phyloP scores from a whole-genome alignment of 2,797 vertebrate genomes.

The Heteromormyrus szaboi region DNA sequence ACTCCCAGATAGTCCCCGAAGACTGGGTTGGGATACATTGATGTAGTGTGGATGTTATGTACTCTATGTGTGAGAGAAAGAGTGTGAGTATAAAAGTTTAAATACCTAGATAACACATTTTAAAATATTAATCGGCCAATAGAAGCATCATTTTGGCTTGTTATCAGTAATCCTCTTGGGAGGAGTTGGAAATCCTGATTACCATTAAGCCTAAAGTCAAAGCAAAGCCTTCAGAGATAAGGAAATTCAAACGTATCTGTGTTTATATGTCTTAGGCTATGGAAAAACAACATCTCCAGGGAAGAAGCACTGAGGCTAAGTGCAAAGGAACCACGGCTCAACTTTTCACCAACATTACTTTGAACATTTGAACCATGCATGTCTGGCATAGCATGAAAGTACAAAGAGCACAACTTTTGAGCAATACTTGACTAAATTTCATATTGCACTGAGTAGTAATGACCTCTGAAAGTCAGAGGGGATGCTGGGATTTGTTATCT shows the following conservation, averaged over 20 bases:
- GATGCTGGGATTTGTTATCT: slow-evolving; percentile 4
- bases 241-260: background rate
- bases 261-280: slow-evolving; percentile 63
- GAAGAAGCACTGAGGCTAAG: slow-evolving; percentile 41
- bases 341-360: slow-evolving; percentile 63
- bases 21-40: background rate
- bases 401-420: background rate
- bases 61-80: background rate
- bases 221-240: background rate
- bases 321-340: slow-evolving; percentile 65
- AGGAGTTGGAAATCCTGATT: background rate
- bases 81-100: background rate
- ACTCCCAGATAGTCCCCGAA: background rate
- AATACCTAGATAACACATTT: background rate
- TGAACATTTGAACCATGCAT: background rate
- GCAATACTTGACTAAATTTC: background rate
- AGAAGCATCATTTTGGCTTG: background rate
- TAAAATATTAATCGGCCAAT: background rate
- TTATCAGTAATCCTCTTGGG: background rate
- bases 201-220: background rate
- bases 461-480: background rate
- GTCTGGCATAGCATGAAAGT: background rate
- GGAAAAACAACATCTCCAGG: slow-evolving; percentile 65
- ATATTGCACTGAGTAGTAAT: background rate
- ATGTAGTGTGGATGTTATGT: background rate